Evolutionary conservation across 2,797 vertebrate genomes (phyloP).

Genomic region (Cacajao melanocephalus): DNA sequence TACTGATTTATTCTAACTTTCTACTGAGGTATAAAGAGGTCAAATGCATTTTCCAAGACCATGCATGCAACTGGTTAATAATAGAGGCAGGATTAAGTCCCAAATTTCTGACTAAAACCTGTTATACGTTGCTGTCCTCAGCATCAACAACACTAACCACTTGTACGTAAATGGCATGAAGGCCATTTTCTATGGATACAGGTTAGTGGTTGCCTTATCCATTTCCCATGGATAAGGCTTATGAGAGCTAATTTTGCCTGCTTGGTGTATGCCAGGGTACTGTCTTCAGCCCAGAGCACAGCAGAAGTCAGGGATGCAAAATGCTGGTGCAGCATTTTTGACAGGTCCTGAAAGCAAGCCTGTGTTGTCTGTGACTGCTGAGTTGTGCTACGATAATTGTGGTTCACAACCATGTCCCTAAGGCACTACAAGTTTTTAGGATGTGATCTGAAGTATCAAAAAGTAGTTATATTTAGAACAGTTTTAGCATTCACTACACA

Average conservation of each 20-base stretch:
- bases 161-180: background rate
- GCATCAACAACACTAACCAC: background rate
- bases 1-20: conserved; percentile 31
- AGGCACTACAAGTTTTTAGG: background rate
- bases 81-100: background rate
- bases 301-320: background rate
- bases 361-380: conserved; percentile 16
- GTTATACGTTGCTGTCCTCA: background rate
- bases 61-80: background rate
- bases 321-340: conserved; percentile 26
- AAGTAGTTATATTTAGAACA: background rate
- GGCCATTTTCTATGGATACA: background rate
- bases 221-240: background rate
- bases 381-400: conserved; percentile 9
- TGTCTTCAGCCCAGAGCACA: background rate
- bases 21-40: background rate
- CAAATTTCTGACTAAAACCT: background rate
- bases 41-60: conserved; percentile 49
- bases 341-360: conserved; percentile 27
- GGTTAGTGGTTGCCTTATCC: background rate
- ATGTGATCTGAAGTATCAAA: background rate
- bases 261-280: background rate
- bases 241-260: background rate
- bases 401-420: background rate
- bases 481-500: background rate